Percentiles rank a stretch among this genome's conserved stretches.
phyloP scores from a whole-genome alignment of 2,113 vertebrate genomes.

The Mobula hypostoma region DNA sequence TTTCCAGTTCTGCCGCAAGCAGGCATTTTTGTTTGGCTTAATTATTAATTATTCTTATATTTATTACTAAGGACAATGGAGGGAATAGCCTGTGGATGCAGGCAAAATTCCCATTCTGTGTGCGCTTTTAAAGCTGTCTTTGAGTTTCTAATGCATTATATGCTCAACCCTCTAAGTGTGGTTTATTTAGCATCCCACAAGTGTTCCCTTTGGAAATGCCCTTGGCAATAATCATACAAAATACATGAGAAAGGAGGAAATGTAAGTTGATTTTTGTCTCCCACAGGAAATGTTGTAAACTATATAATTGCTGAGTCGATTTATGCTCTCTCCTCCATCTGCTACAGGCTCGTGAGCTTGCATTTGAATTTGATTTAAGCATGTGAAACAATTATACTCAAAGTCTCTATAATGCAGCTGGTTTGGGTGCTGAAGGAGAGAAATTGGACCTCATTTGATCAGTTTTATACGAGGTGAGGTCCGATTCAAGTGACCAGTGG shows the following conservation, averaged over 20 bases:
- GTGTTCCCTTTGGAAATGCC: constrained; percentile 38
- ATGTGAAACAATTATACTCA: constrained; percentile 36
- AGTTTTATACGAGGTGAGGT: not conserved
- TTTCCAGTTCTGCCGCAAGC: constrained; percentile 2
- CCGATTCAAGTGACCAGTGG: not conserved
- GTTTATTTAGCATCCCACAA: constrained; percentile 38
- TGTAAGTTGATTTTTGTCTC: constrained; percentile 38
- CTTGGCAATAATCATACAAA: constrained; percentile 38
- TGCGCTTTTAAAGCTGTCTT: constrained; percentile 13
- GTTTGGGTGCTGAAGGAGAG: not conserved
- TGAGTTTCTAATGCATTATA: constrained; percentile 19
- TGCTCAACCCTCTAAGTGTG: constrained; percentile 31
- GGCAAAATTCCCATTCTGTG: not conserved
- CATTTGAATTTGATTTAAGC: constrained; percentile 38
- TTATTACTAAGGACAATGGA: constrained; percentile 10
- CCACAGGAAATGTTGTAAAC: constrained; percentile 38
- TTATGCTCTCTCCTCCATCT: constrained; percentile 38
- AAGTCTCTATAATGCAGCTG: constrained; percentile 22
- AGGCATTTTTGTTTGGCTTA: constrained; percentile 26
- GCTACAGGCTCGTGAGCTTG: constrained; percentile 35
- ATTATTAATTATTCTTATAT: constrained; percentile 35
- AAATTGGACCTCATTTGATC: constrained; percentile 1
- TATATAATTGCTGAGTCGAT: constrained; percentile 38
- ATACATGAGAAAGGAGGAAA: constrained; percentile 37
- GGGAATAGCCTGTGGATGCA: not conserved